Base-by-base conservation (phyloP, 2,888 invertebrate species). In the Andrena flavipes region DNA sequence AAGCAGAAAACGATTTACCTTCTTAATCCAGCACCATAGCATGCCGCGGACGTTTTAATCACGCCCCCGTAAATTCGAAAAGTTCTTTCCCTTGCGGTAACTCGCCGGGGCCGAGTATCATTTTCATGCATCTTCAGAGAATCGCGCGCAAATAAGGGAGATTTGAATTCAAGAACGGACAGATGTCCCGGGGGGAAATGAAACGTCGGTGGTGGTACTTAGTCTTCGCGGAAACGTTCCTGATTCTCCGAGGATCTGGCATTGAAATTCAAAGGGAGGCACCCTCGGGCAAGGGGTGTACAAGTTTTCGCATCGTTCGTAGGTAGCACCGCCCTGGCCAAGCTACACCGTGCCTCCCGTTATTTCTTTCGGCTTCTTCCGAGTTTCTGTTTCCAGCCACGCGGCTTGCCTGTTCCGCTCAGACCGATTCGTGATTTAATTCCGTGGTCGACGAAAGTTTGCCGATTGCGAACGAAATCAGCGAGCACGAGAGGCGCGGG, bases 211-310 rank as follows among this genome's bases (percentile, higher is more conserved):
- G 65, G 35, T 33, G 65, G 62, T 76, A 51, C 70, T 84, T 84
- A 60, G 60, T 71, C 74, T 78, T 82, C 62, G 54, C 29, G 60
- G 72, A 42, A 35, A 13, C 69, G 78, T 48, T 77, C 69, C 68
- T 64, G 80, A 89, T 86, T 87, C 87, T 76, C 86, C n/a, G 59
- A 77, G 85, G 84, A 86, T 78, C 71, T 75, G 65, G 68, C 77
- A 85, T 84, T 88, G 87, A 86, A 87, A 89, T 89, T 89, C 88
- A 86, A 86, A 84, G 84, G 85, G 77, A 84, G 76, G 59, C 76
- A 63, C 64, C 65, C 51, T 60, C 60, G 59, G 67, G 56, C 33
- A 71, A 26, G 54, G 56, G 69, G 51, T 78, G 76, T 51, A 73
- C 75, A 67, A 56, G 80, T 81, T 76, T 76, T 74, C 74, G 78